A percentile compares a stretch with the other conserved stretches of the same genome.
Evolutionary conservation across 35 echinoderm and acorn worm species (phyloP).

Genomic region (Nesometra sesokonis): DNA sequence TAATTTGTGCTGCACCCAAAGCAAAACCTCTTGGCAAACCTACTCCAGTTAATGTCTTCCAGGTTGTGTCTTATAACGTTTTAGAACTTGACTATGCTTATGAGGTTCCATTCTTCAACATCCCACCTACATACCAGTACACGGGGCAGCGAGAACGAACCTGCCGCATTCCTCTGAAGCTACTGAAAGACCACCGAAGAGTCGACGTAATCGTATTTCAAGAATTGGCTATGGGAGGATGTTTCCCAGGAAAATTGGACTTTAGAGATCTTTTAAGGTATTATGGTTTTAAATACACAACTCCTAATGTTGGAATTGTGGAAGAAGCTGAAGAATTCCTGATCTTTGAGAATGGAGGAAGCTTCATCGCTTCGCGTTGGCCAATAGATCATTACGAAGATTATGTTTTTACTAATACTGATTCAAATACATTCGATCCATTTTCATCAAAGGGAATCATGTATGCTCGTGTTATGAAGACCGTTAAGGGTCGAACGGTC

Average conservation of each 20-base stretch:
- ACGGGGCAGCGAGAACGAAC: constrained; percentile 45
- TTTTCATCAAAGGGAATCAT: constrained; percentile 38
- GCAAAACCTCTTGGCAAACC: background rate
- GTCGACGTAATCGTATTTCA: constrained; percentile 63
- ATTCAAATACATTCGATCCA: background rate
- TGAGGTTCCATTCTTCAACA: background rate
- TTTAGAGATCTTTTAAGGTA: constrained; percentile 33
- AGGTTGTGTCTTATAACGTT: constrained; percentile 36
- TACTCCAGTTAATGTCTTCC: constrained; percentile 13
- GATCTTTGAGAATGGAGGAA: constrained; percentile 35
- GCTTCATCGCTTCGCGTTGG: constrained; percentile 46
- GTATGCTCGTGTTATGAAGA: constrained; percentile 32
- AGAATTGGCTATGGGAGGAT: constrained; percentile 45
- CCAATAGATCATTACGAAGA: constrained; percentile 11
- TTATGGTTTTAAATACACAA: constrained; percentile 36
- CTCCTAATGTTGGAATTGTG: constrained; percentile 10
- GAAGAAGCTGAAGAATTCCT: background rate
- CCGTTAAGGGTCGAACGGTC: background rate
- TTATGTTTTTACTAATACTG: background rate
- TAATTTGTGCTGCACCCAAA: background rate
- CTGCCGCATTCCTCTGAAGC: constrained; percentile 22
- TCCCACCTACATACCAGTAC: constrained; percentile 17
- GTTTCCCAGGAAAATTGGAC: constrained; percentile 20
- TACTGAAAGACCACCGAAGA: constrained; percentile 19
- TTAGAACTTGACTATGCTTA: constrained; percentile 10